Percentiles rank a stretch among this genome's conserved stretches.
phyloP scores from a whole-genome alignment of 2,113 vertebrate genomes.

The Dinomys branickii region DNA sequence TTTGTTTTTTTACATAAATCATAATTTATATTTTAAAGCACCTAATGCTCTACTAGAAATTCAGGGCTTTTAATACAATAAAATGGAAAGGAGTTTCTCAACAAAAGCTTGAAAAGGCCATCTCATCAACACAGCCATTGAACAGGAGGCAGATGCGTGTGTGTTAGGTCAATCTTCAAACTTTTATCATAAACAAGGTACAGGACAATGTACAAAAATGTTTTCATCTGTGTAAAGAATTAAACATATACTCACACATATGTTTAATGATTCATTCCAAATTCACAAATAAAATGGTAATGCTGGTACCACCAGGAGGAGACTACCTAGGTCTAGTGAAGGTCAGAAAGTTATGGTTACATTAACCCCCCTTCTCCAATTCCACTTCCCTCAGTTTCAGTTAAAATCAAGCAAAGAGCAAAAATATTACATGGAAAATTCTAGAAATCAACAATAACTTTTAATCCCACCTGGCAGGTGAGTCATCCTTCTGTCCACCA shows the following conservation, averaged over 20 bases:
- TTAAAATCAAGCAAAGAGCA: background rate
- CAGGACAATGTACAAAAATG: background rate
- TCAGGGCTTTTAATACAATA: background rate
- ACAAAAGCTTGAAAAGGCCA: background rate
- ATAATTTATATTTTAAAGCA: conserved; percentile 56
- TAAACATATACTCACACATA: background rate
- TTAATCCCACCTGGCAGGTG: background rate
- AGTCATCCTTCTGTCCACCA: background rate
- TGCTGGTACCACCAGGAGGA: background rate
- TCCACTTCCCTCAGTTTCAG: background rate
- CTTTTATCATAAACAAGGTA: conserved; percentile 18
- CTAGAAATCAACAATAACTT: background rate
- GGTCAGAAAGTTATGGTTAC: background rate
- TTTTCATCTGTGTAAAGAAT: background rate
- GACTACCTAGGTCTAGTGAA: background rate
- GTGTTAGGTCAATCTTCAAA: background rate
- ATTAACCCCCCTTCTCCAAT: background rate
- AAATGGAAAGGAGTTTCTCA: background rate
- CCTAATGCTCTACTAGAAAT: background rate
- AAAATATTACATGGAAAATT: background rate
- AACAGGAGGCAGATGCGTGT: background rate
- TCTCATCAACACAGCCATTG: background rate
- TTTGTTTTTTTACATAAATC: background rate
- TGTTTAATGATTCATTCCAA: background rate
- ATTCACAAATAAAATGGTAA: conserved; percentile 24